phyloP scores from a whole-genome alignment of 2,113 vertebrate genomes.

The Malurus elegans region DNA sequence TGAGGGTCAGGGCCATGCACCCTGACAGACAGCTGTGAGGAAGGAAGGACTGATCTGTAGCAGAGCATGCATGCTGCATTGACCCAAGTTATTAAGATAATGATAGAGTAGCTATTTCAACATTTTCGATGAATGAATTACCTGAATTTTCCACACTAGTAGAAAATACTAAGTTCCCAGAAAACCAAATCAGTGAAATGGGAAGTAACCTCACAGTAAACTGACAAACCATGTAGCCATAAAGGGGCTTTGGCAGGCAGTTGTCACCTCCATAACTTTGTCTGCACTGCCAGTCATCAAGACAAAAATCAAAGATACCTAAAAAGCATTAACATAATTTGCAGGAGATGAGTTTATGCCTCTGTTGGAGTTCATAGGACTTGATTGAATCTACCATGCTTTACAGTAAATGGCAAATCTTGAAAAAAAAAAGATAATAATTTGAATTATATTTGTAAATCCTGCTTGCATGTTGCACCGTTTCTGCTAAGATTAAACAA shows the following conservation, averaged over 20 bases:
- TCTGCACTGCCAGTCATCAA: not conserved
- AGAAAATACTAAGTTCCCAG: not conserved
- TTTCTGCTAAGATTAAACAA: not conserved
- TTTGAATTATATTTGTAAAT: not conserved
- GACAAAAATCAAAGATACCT: not conserved
- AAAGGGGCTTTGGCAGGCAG: not conserved
- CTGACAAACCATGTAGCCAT: not conserved
- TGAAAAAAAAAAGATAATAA: not conserved
- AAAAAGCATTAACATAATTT: not conserved
- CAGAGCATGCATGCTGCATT: not conserved
- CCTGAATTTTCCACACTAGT: not conserved
- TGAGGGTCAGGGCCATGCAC: not conserved
- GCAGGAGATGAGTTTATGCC: not conserved
- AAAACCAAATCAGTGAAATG: not conserved
- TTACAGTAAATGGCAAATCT: not conserved
- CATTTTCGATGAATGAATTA: not conserved
- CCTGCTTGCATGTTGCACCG: not conserved
- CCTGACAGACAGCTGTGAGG: not conserved
- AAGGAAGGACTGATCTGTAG: not conserved
- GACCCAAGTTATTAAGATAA: constrained; percentile 37
- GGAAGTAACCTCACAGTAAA: not conserved
- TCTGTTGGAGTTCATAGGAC: not conserved
- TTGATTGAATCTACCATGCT: not conserved
- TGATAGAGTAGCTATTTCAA: constrained; percentile 1
- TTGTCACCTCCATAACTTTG: not conserved